Base-by-base conservation (phyloP, 23 tunicate genomes). In the Ascidia mentula region DNA sequence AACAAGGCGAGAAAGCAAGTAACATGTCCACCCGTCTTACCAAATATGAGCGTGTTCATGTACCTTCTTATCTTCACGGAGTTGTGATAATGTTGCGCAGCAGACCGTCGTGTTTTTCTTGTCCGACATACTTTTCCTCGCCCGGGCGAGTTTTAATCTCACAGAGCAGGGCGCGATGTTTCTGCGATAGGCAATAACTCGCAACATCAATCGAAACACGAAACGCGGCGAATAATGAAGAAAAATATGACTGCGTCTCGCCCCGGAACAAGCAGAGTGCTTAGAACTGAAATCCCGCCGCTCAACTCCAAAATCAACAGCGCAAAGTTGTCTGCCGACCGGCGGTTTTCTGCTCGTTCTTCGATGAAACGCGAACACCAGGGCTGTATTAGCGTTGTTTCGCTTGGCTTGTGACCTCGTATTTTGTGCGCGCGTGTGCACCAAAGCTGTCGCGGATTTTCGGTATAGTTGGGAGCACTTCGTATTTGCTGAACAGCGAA, bases 361-460 rank as follows among this genome's bases (percentile, higher is more conserved):
- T 3, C 65, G 65, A 53, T 5, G 65, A 53, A 53, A 53, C 65
- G 65, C 65, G 13, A 53, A 53, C 12, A 9, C 65, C 65, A 28
- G 65, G 28, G 65, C 65, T 5, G 65, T 53, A 15, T 42, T 42
- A 15, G 53, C 53, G 65, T 28, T 53, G 65, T 53, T 28, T 53
- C 65, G 65, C 65, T 53, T 53, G 65, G 65, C 65, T 53, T 53
- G 65, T 53, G 65, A 53, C 65, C 65, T 53, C 65, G 65, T 53
- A 53, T 53, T 53, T 53, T 26, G 22, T 20, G 65, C 65, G 65
- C 65, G 65, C 24, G 65, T 53, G 65, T 28, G 2, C 65, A 9
- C 4, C 28, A 53, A 28, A 20, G 65, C 65, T 53, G 65, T 53
- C 65, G 65, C 65, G 65, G 65, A 53, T 53, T 53, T 53, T 53